These are phyloP conservation scores for Amiota mariae DNA, from an alignment of 2,888 invertebrate species.

Conservation along the genomic window DNA sequence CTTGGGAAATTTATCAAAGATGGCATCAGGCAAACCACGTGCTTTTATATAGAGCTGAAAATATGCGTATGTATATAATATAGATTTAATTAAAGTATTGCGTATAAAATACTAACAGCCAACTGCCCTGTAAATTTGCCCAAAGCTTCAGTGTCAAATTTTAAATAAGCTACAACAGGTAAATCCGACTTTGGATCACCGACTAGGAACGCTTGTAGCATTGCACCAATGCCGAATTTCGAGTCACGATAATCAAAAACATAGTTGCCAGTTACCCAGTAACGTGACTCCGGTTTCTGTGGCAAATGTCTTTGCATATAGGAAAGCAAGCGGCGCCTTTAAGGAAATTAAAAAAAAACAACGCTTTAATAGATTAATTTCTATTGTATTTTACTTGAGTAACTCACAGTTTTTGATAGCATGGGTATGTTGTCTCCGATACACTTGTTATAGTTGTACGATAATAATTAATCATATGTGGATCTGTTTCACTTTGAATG, in stretches of 20 bases:
- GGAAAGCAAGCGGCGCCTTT: conserved; percentile 78
- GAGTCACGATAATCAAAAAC: conserved; percentile 81
- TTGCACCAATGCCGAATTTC: conserved; percentile 77
- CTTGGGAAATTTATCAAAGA: conserved; percentile 73
- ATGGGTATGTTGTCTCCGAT: conserved; percentile 80
- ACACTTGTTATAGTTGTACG: conserved; percentile 81
- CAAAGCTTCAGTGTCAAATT: conserved; percentile 76
- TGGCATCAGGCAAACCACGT: conserved; percentile 73
- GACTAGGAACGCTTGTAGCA: conserved; percentile 78
- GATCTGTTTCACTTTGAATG: conserved; percentile 77
- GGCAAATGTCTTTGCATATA: conserved; percentile 79
- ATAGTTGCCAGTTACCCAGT: conserved; percentile 83
- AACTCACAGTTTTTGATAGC: conserved; percentile 80
- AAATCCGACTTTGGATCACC: conserved; percentile 80
- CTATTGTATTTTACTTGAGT: neutral
- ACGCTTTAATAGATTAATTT: neutral
- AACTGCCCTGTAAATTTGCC: conserved; percentile 77
- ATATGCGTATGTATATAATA: conserved; percentile 35
- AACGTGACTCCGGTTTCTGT: conserved; percentile 75
- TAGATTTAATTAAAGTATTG: neutral
- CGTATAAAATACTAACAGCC: conserved; percentile 66
- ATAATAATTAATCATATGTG: conserved; percentile 82
- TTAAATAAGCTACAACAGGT: conserved; percentile 78
- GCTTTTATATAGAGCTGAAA: conserved; percentile 78
- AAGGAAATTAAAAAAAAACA: neutral